These are phyloP conservation scores for Copsychus sechellarum DNA, from an alignment of 2,113 vertebrate genomes.

Conservation along the genomic window DNA sequence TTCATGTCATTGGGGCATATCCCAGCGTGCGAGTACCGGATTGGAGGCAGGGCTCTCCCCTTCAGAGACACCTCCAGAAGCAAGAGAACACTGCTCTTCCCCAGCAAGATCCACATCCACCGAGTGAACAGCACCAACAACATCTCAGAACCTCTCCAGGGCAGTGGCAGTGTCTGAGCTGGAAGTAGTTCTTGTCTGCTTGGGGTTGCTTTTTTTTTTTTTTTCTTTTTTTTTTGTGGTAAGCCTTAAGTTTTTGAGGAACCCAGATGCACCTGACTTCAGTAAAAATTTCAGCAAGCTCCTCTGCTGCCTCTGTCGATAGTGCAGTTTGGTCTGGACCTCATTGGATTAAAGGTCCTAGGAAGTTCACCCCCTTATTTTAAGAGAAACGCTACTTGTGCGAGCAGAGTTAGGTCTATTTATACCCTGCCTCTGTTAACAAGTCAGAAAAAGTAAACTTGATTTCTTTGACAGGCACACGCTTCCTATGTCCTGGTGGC, in stretches of 20 bases:
- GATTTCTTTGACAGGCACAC: constrained; percentile 79
- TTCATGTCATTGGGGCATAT: constrained; percentile 99
- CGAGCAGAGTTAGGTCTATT: constrained; percentile 77
- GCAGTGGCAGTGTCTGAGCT: constrained; percentile 10
- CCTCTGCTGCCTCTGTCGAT: constrained; percentile 28
- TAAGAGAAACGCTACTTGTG: constrained; percentile 74
- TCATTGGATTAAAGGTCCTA: constrained; percentile 71
- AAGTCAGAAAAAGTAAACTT: constrained; percentile 79
- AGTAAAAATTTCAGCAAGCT: constrained; percentile 37
- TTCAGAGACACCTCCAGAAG: constrained; percentile 68
- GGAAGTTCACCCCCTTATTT: constrained; percentile 71
- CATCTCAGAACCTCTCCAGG: constrained; percentile 73
- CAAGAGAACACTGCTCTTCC: constrained; percentile 73
- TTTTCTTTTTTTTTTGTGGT: neutral
- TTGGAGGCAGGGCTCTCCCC: constrained; percentile 77
- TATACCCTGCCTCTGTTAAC: constrained; percentile 78
- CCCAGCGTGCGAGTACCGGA: constrained; percentile 87
- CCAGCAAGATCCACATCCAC: constrained; percentile 82
- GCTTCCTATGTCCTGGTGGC: constrained; percentile 83
- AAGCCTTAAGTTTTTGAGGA: constrained; percentile 8
- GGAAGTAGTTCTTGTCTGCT: neutral
- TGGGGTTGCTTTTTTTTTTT: neutral
- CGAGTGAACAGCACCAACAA: constrained; percentile 74
- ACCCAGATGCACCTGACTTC: constrained; percentile 61
- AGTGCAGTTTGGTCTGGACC: constrained; percentile 56